Evolutionary conservation across 2,888 invertebrate species (phyloP), one percentile per base, ranked within the genome.

Genomic region (Pecten maximus): DNA sequence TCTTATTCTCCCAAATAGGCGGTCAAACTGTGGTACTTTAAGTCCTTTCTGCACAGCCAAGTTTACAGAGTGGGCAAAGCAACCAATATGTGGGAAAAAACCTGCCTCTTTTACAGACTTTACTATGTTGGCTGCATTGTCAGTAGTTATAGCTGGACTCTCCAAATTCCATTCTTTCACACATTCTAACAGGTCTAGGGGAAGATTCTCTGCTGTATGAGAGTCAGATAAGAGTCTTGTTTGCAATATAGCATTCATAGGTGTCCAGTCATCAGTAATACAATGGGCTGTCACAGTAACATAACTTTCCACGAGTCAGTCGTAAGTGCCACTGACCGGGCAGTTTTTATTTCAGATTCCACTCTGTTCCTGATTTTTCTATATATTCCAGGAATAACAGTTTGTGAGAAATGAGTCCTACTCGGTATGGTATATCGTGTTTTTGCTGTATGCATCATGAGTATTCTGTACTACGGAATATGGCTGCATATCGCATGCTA

Each of bases 261-360:
- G 3, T 19, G 89, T 19, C 92, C 93, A 93, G 40, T 91, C 60
- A 12, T 88, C 88, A 88, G 50, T 88, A 15, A 92, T 89, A n/a
- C 87, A 91, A 88, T 91, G 92, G 6, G 90, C 90, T 23, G 92
- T 92, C 0, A 93, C 89, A 44, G 93, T 89, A 15, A 91, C 86
- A 88, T 89, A 93, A 74, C 74, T 92, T 28, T 92, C 92, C 92
- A 92, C n/a, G 50, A 88, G 60, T 93, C 92, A n/a, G 91, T 92
- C 40, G 92, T 93, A 0, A 92, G 15, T 23, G 92, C 88, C 50
- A 92, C 87, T 40, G 6, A 40, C 6, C 35, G 40, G 28, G 91
- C 91, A 39, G n/a, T 50, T 28, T 60, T 44, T 16, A 60, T 60
- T 60, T n/a, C n/a, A n/a, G n/a, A n/a, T n/a, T n/a, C n/a, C n/a